A percentile compares a stretch with the other conserved stretches of the same genome.
Evolutionary conservation across 2,113 vertebrate species (phyloP).

Genomic region (cattle (Bos taurus)): DNA sequence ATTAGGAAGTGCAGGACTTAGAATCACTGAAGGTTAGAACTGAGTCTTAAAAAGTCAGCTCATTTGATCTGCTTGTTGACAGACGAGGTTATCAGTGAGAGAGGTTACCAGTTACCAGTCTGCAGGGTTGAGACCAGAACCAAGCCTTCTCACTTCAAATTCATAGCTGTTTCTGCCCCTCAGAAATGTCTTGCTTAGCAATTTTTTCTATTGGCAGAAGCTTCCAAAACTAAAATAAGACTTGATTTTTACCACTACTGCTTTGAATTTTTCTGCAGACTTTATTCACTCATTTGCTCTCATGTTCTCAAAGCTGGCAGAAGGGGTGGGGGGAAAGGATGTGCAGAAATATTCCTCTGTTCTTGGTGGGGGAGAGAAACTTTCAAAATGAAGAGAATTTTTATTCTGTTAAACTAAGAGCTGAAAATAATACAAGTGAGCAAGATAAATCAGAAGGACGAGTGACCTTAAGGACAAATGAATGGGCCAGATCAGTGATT

Average conservation of each 20-base stretch:
- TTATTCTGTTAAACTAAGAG: not conserved
- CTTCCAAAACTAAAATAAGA: conserved; percentile 39
- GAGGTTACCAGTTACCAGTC: not conserved
- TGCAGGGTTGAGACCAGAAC: not conserved
- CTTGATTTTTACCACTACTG: not conserved
- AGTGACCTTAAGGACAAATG: not conserved
- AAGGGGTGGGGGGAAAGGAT: not conserved
- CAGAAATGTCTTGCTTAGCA: conserved; percentile 5
- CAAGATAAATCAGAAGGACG: conserved; percentile 6
- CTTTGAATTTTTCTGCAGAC: not conserved
- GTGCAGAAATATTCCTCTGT: not conserved
- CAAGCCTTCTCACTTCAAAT: not conserved
- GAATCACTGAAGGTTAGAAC: not conserved
- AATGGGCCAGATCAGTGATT: not conserved
- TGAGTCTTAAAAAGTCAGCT: not conserved
- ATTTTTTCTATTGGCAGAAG: not conserved
- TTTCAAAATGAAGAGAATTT: not conserved
- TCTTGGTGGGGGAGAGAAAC: not conserved
- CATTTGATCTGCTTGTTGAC: not conserved
- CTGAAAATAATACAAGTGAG: not conserved
- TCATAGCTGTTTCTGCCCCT: not conserved
- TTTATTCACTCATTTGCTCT: not conserved
- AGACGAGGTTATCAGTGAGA: not conserved
- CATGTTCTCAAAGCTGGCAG: not conserved
- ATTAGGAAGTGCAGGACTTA: not conserved